A percentile compares a stretch with the other conserved stretches of the same genome.
Evolutionary conservation across 2,797 vertebrate species (phyloP).

Genomic region (Anguilla megastoma): DNA sequence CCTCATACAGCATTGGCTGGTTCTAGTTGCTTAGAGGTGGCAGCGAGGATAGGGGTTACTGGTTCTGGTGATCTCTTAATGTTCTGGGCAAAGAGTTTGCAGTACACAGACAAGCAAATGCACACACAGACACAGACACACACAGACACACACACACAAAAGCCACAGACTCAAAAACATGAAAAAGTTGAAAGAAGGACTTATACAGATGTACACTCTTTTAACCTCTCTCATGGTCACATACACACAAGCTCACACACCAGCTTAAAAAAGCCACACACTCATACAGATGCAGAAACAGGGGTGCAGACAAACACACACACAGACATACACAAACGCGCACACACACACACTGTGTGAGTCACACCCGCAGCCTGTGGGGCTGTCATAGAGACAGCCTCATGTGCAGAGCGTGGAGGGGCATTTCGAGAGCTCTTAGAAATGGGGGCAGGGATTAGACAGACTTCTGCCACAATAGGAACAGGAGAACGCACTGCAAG

Average conservation of each 20-base stretch:
- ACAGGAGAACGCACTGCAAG: not conserved
- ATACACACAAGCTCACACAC: not conserved
- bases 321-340: conserved; percentile 16
- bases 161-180: too few species aligned
- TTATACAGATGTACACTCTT: not conserved
- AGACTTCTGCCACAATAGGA: not conserved
- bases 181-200: not conserved
- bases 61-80: not conserved
- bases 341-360: conserved; percentile 30
- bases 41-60: not conserved
- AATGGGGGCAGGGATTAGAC: not conserved
- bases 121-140: not conserved
- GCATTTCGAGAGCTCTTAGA: not conserved
- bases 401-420: not conserved
- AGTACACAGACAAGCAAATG: not conserved
- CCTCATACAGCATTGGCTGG: not conserved
- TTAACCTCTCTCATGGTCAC: not conserved
- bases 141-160: conserved; percentile 43
- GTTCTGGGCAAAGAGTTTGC: not conserved
- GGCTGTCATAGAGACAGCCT: conserved; percentile 11
- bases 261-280: not conserved
- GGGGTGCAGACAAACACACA: not conserved
- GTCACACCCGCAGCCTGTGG: conserved; percentile 6
- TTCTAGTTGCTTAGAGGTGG: not conserved
- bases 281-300: not conserved